A percentile compares a stretch with the other conserved stretches of the same genome.
phyloP scores from a whole-genome alignment of 2,888 invertebrate genomes.

The Catocala sponsa region DNA sequence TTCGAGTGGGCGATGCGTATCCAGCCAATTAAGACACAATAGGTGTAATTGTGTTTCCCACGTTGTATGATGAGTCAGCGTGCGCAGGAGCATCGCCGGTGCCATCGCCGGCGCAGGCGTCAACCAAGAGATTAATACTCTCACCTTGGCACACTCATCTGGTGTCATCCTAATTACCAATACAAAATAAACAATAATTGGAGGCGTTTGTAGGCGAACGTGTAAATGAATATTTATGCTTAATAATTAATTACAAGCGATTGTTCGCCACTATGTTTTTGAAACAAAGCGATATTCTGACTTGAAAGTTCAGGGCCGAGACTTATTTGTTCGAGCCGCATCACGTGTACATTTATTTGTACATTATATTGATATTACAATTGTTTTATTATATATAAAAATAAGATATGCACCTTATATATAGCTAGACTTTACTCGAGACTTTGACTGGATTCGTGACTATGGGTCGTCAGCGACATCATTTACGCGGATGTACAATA shows the following conservation, averaged over 20 bases:
- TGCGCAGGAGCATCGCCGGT: conserved; percentile 10
- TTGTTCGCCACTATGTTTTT: conserved; percentile 17
- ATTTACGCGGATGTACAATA: no score
- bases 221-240: conserved; percentile 36
- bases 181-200: conserved; percentile 44
- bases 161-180: conserved; percentile 38
- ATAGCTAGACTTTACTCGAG: no score
- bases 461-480: no score
- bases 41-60: conserved; percentile 47
- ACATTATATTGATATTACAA: not conserved
- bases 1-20: conserved; percentile 33
- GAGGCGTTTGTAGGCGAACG: conserved; percentile 21
- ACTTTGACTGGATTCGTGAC: no score
- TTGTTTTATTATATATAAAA: no score
- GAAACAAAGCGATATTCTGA: conserved; percentile 21
- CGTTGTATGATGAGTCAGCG: conserved; percentile 45
- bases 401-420: no score
- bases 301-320: conserved; percentile 40
- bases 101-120: conserved; percentile 11
- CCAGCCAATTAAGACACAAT: conserved; percentile 48
- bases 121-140: conserved; percentile 32
- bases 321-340: conserved; percentile 21
- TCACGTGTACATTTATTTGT: conserved; percentile 11
- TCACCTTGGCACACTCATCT: conserved; percentile 53
- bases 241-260: conserved; percentile 32